Evolutionary conservation across 2,888 invertebrate genomes (phyloP), one percentile per base, ranked within the genome.

Genomic region (Notodonta ziczac): DNA sequence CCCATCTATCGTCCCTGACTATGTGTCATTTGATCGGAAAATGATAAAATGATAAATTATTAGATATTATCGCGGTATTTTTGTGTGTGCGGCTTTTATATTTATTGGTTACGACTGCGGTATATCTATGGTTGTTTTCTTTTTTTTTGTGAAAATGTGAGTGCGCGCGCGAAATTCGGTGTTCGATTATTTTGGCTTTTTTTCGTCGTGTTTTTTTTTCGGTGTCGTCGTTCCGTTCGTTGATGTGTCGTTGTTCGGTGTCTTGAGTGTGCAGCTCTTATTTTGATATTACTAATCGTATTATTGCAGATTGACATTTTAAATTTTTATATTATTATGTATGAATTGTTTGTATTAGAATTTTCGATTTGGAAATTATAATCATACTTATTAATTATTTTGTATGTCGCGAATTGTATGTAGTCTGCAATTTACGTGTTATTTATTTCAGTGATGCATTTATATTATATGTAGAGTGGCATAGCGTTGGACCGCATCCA

Each of bases 1-100:
- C 78, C 75, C 80, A 35, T 77, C 78, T 78, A 63, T 7, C 24
- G 24, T 7, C 54, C 42, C 44, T 42, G 56, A 56, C 44, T 56
- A 24, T 56, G 10, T 44, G 10, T 44, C 8, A 56, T 56, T 44
- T 80, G 77, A 24, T 24, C 24, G 24, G 24, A 78, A 48, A 50
- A 16, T 50, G 5, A 50, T 9, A 16, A 50, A 50, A 16, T 14
- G n/a, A n/a, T n/a, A n/a, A n/a, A n/a, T n/a, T n/a, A n/a, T n/a
- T n/a, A n/a, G n/a, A 2, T 14, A 61, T 59, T 56, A 63, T 65
- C 65, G 63, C 68, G 75, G 70, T 73, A 68, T 74, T 74, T 70
- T 66, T 56, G 55, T 16, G 16, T 5, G 57, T 56, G 55, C 58
- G 42, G 58, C 61, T 56, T 58, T 35, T 56, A 51, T 40, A 60